Conservation (phyloP, 1,140 invertebrate genomes). For the Orussus abietinus region DNA sequence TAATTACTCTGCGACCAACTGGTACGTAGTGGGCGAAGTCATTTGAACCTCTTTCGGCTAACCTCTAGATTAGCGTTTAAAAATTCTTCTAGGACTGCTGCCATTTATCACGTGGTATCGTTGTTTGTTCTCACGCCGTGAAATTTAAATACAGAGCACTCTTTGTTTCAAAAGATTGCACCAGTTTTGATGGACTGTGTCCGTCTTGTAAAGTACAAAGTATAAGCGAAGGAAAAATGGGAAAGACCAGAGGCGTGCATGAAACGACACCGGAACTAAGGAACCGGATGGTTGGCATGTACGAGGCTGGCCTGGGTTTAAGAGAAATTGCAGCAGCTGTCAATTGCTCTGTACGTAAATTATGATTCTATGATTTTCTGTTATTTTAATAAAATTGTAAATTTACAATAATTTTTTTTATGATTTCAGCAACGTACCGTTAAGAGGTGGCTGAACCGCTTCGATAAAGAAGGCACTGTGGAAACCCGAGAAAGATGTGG, state of each 20-base stretch:
- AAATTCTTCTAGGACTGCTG: slow-evolving; percentile 19
- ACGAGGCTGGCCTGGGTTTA: slow-evolving; percentile 46
- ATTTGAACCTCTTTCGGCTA: slow-evolving; percentile 7
- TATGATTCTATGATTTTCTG: slow-evolving; percentile 10
- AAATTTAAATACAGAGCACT: slow-evolving; percentile 31
- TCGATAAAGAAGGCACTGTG: slow-evolving; percentile 49
- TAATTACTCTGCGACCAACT: background rate
- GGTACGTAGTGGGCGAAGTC: background rate
- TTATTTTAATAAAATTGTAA: slow-evolving; percentile 8
- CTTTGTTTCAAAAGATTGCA: too few species aligned
- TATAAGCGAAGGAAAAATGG: too few species aligned
- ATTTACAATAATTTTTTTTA: slow-evolving; percentile 4
- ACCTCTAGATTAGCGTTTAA: slow-evolving; percentile 17
- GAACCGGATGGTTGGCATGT: slow-evolving; percentile 53
- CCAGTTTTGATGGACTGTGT: too few species aligned
- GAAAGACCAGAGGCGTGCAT: slow-evolving; percentile 49
- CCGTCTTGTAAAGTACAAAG: too few species aligned
- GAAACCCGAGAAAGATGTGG: slow-evolving; percentile 49
- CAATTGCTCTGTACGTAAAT: slow-evolving; percentile 44
- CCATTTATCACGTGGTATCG: slow-evolving; percentile 31
- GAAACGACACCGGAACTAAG: slow-evolving; percentile 50
- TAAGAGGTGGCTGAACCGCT: slow-evolving; percentile 50
- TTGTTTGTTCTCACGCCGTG: too few species aligned
- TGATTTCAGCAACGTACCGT: slow-evolving; percentile 48
- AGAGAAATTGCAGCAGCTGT: slow-evolving; percentile 47